These are phyloP conservation scores for Oscheius sp. DNA, from an alignment of 1,140 invertebrate species.

Conservation along the genomic window DNA sequence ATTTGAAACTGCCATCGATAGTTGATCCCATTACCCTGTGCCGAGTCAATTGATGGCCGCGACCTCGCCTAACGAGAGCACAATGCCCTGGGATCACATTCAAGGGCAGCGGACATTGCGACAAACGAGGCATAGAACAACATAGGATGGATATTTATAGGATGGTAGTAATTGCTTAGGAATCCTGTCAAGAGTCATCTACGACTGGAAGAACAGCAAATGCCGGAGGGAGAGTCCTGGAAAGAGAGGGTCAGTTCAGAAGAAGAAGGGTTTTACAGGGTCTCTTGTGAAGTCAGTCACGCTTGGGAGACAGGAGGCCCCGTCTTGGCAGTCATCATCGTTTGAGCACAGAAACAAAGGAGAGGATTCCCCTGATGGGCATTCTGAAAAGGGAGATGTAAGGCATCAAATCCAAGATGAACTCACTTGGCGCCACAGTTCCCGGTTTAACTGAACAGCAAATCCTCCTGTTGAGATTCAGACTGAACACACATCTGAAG, in stretches of 20 bases:
- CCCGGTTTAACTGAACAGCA: neutral
- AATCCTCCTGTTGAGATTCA: neutral
- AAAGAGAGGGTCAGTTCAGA: neutral
- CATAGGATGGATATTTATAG: no score
- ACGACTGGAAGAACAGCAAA: neutral
- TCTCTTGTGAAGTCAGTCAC: neutral
- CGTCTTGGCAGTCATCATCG: neutral
- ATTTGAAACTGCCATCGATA: no score
- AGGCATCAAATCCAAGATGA: neutral
- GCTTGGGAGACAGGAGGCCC: neutral
- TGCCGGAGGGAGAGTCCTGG: neutral
- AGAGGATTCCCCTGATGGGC: neutral
- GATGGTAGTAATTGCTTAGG: no score
- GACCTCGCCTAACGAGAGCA: constrained; percentile 4
- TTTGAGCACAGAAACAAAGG: neutral
- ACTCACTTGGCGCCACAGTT: neutral
- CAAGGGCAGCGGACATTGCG: constrained; percentile 3
- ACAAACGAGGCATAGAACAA: no score
- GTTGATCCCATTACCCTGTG: no score
- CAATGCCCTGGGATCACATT: constrained; percentile 1
- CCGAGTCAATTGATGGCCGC: no score
- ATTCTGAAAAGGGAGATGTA: neutral
- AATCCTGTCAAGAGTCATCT: no score
- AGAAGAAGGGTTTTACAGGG: neutral
- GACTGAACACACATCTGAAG: constrained; percentile 4